Evolutionary conservation across 2,888 invertebrate genomes (phyloP).

Genomic region (Arrhopalites spinosus): DNA sequence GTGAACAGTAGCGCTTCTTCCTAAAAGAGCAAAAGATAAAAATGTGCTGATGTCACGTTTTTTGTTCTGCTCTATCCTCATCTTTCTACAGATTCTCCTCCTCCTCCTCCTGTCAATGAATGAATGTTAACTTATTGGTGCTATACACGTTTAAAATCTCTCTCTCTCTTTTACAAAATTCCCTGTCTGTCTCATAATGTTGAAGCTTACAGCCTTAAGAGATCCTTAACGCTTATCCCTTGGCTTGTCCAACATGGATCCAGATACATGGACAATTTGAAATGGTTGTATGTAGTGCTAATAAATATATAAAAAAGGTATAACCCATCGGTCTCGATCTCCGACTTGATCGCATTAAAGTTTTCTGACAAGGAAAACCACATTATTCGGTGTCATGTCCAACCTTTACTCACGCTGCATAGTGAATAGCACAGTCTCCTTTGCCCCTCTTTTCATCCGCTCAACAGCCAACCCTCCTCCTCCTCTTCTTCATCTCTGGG

Average conservation of each 20-base stretch:
- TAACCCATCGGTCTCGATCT: neutral
- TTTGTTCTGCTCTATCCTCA: constrained; percentile 32
- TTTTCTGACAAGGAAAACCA: constrained; percentile 27
- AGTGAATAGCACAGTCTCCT: neutral
- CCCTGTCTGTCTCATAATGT: neutral
- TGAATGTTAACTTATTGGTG: constrained; percentile 27
- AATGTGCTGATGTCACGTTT: constrained; percentile 52
- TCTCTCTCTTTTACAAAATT: neutral
- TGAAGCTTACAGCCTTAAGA: neutral
- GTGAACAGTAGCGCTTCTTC: constrained; percentile 19
- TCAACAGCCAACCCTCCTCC: neutral
- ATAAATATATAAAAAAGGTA: no score
- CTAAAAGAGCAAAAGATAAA: constrained; percentile 38
- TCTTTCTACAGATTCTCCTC: constrained; percentile 2
- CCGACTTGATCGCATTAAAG: constrained; percentile 34
- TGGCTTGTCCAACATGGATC: neutral
- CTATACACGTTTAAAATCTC: neutral
- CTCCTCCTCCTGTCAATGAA: constrained; percentile 15
- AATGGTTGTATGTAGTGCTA: no score
- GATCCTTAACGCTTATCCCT: neutral
- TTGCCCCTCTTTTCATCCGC: neutral
- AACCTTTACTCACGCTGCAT: constrained; percentile 12
- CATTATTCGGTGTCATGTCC: constrained; percentile 38
- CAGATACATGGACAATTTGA: no score
- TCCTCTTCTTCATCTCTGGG: neutral